These are phyloP conservation scores for Phyllostomus discolor DNA, from an alignment of 2,113 vertebrate genomes.

Conservation along the genomic window DNA sequence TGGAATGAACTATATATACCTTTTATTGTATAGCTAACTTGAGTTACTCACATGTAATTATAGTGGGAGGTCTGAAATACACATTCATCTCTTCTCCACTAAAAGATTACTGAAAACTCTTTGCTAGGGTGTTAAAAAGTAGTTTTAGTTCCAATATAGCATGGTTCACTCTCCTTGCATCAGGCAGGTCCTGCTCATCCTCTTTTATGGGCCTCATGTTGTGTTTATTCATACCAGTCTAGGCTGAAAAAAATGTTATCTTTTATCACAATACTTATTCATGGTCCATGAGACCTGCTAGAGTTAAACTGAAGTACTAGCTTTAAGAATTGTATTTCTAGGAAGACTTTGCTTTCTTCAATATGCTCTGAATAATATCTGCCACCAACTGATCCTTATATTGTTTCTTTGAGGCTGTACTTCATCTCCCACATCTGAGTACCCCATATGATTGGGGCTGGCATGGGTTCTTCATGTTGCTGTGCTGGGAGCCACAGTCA, in stretches of 20 bases:
- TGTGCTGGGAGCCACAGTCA: neutral
- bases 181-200: neutral
- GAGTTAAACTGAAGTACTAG: neutral
- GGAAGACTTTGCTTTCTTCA: neutral
- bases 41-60: neutral
- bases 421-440: neutral
- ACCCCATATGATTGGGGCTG: neutral
- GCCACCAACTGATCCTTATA: neutral
- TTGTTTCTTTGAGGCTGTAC: neutral
- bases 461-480: neutral
- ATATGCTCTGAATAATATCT: neutral
- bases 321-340: conserved; percentile 6
- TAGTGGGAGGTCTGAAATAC: neutral
- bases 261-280: conserved; percentile 22
- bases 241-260: neutral
- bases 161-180: neutral
- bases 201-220: neutral
- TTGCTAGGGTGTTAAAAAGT: neutral
- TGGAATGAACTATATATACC: neutral
- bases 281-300: neutral
- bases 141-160: neutral
- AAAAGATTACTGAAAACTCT: neutral
- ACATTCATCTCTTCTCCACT: neutral
- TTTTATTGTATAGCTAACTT: neutral
- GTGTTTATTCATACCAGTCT: neutral